Evolutionary conservation across 1,140 invertebrate genomes (phyloP), one percentile per base, ranked within the genome.

Genomic region (Leptestheria dahalacensis): DNA sequence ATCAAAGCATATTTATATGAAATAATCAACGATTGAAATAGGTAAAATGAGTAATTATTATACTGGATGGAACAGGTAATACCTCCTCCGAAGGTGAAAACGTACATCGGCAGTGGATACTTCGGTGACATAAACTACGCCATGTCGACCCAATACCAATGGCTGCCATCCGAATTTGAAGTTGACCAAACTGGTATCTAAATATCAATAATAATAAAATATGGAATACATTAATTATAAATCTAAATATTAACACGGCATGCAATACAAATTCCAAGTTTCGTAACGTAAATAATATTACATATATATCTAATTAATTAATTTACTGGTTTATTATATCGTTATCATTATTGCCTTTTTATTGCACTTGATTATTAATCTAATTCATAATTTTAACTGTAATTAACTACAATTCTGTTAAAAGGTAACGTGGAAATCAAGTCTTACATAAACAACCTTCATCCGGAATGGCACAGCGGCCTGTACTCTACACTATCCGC

Each of bases 391-490:
- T 41, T 9, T 41, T 15, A 41, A 15, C 6, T 41, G n/a, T 41
- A 15, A 41, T 41, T 41, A 41, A 41, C 15, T n/a, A n/a, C 33
- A 9, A 9, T 41, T 41, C 15, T 41, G 6, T 41, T 41, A 6
- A 6, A 9, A 41, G 33, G 33, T 41, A 26, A 57, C 1, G 58
- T 62, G 24, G 9, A n/a, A 48, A 60, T 62, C 48, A 2, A 1
- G 4, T 62, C 61, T 1, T 62, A 62, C 20, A 59, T 62, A 12
- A 62, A 62, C 24, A 62, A 62, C 41, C 25, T 62, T 2, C 61
- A 62, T 54, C 61, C 61, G 2, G 46, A 53, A 11, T 3, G 28
- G 18, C 12, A 62, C 23, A 12, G 4, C 1, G 11, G 47, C 2
- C 21, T 62, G 12, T 62, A 62, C 26, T 4, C 1, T 6, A 55